A percentile compares a stretch with the other conserved stretches of the same genome.
Conservation (phyloP, 1,140 invertebrate species). For the Babylonia areolata region DNA sequence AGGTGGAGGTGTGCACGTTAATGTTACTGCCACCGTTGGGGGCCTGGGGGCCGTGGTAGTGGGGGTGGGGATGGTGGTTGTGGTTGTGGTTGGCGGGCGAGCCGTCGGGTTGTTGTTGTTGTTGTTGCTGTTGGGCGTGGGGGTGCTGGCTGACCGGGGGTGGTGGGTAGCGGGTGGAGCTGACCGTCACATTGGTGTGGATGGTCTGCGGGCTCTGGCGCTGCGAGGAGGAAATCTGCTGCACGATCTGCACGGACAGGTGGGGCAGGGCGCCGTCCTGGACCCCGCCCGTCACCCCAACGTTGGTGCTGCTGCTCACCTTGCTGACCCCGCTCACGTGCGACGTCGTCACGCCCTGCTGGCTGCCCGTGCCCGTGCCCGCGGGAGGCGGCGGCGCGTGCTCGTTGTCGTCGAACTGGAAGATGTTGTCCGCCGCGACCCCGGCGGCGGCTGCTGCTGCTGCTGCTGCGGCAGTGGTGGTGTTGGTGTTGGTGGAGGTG, state of each 20-base stretch:
- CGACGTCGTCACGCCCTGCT: constrained; percentile 27
- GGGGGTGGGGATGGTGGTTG: too few species aligned
- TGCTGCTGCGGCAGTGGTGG: constrained; percentile 42
- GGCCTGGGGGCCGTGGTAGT: too few species aligned
- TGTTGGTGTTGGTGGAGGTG: constrained; percentile 56
- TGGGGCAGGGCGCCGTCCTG: constrained; percentile 77
- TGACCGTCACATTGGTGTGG: constrained; percentile 94
- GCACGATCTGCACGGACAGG: constrained; percentile 92
- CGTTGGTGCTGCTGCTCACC: constrained; percentile 42
- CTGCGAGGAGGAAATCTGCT: constrained; percentile 90
- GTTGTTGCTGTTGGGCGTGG: constrained; percentile 40
- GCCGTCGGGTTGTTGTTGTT: constrained; percentile 10
- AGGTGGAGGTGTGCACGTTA: constrained; percentile 22
- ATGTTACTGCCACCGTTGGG: constrained; percentile 33
- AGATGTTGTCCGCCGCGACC: constrained; percentile 52
- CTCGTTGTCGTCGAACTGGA: constrained; percentile 62
- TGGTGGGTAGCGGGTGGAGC: constrained; percentile 78
- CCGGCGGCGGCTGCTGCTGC: constrained; percentile 47
- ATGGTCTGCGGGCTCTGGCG: constrained; percentile 91
- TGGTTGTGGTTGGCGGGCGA: not conserved
- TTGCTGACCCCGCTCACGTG: constrained; percentile 44
- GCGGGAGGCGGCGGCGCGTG: constrained; percentile 30
- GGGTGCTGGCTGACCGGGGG: constrained; percentile 22
- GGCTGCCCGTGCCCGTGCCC: not conserved
- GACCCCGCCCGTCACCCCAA: constrained; percentile 29